Conservation (phyloP, 2,113 vertebrate species). For the Rhadina sibilatrix region DNA sequence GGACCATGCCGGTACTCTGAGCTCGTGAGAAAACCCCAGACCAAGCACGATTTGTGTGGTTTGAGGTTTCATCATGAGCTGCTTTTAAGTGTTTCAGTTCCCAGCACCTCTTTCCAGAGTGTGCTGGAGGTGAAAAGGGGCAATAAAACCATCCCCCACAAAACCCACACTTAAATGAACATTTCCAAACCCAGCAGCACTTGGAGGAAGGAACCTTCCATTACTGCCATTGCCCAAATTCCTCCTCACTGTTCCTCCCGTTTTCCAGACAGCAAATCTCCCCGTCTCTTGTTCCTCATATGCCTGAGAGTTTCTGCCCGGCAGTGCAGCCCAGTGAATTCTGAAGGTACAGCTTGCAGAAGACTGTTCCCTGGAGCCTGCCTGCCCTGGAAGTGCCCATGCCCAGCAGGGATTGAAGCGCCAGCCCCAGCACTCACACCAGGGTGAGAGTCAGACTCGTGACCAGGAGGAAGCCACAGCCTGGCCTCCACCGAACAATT, state of each 20-base stretch:
- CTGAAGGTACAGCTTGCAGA: neutral
- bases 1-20: neutral
- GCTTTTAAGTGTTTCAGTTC: slow-evolving; percentile 38
- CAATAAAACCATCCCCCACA: slow-evolving; percentile 50
- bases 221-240: neutral
- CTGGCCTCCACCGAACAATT: neutral
- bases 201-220: neutral
- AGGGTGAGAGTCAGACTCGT: neutral
- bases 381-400: neutral
- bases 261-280: neutral
- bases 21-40: slow-evolving; percentile 41
- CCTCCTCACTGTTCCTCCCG: neutral
- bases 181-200: slow-evolving; percentile 29
- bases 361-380: neutral
- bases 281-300: neutral
- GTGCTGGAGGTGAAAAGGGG: slow-evolving; percentile 34
- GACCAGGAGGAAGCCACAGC: neutral
- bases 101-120: slow-evolving; percentile 41
- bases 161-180: slow-evolving; percentile 49
- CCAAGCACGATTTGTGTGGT: slow-evolving; percentile 23
- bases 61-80: slow-evolving; percentile 51
- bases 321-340: neutral
- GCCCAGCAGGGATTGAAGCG: neutral
- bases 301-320: neutral
- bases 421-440: accelerated